Percentiles rank a stretch among this genome's conserved stretches.
Conservation (phyloP, 2,888 invertebrate genomes). For the Physocephala rufipes region DNA sequence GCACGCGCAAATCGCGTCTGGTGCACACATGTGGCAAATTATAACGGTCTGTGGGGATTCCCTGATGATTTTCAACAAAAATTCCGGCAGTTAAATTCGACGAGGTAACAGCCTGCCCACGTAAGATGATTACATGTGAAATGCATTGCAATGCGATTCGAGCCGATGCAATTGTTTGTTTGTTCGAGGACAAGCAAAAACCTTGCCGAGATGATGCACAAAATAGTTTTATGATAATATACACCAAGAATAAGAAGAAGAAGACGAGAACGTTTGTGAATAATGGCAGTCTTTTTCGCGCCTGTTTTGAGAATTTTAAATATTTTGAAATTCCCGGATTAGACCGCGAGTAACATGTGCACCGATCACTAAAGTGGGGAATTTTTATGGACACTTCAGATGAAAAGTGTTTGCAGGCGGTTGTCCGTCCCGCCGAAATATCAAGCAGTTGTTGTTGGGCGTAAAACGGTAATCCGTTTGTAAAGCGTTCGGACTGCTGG, state of each 20-base stretch:
- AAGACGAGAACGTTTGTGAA: no score
- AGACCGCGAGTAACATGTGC: constrained; percentile 5
- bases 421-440: background rate
- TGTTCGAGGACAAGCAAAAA: no score
- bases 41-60: constrained; percentile 7
- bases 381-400: background rate
- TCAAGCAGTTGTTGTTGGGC: background rate
- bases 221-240: background rate
- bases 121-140: constrained; percentile 23
- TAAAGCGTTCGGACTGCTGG: background rate
- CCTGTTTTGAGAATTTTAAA: background rate
- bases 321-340: background rate
- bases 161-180: no score
- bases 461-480: background rate
- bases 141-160: background rate
- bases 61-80: background rate
- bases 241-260: no score
- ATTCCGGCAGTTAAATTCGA: constrained; percentile 7
- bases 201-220: background rate
- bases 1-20: constrained; percentile 45
- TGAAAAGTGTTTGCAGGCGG: background rate
- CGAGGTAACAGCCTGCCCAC: constrained; percentile 12
- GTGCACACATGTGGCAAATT: constrained; percentile 53
- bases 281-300: background rate
- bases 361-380: constrained; percentile 1